phyloP scores from a whole-genome alignment of 2,797 vertebrate species.

The Vireo griseus region DNA sequence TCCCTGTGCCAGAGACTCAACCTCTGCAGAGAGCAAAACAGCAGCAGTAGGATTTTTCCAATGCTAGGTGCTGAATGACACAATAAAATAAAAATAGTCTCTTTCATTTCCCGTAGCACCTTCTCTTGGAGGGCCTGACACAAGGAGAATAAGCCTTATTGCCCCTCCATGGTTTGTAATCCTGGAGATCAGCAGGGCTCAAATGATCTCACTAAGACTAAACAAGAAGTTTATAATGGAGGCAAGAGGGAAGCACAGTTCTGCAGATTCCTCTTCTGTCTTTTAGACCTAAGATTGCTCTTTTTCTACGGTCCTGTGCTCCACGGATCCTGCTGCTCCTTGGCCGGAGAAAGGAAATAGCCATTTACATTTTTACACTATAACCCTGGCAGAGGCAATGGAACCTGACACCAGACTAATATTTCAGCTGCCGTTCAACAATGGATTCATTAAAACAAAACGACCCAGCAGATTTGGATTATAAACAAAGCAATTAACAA shows the following conservation, averaged over 20 bases:
- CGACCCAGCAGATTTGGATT: background rate
- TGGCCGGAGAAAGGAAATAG: background rate
- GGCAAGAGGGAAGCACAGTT: fast-evolving
- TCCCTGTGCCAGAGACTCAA: background rate
- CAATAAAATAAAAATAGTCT: background rate
- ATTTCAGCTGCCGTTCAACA: background rate
- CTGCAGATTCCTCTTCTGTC: background rate
- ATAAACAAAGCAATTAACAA: conserved; percentile 46
- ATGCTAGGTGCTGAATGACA: background rate
- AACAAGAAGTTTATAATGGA: background rate
- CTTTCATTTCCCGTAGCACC: background rate
- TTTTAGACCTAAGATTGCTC: background rate
- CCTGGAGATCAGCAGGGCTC: background rate
- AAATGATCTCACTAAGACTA: background rate
- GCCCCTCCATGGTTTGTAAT: background rate
- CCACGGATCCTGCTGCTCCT: background rate
- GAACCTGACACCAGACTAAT: background rate
- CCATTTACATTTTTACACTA: background rate
- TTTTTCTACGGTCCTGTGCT: background rate
- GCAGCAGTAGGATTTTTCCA: background rate
- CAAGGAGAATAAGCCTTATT: fast-evolving
- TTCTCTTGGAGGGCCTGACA: background rate
- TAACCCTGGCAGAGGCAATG: background rate
- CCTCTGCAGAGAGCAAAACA: background rate
- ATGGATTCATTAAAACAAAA: conserved; percentile 1